Evolutionary conservation across 1,140 invertebrate genomes (phyloP), one percentile per base, ranked within the genome.

Genomic region (Orchestia grillus): DNA sequence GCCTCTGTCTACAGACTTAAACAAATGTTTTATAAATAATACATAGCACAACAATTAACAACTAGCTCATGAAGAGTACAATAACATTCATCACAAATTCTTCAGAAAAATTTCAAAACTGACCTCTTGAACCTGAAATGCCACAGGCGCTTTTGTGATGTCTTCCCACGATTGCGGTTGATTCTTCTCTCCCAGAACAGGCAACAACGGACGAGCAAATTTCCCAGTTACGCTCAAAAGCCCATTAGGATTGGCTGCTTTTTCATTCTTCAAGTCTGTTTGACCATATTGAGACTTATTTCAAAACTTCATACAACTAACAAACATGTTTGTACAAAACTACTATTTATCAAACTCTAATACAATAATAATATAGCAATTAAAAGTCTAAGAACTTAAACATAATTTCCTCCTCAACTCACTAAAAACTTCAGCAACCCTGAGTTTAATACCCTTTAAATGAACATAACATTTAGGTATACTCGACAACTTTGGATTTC

Each of bases 121-220:
- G 3, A 91, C 88, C 44, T 91, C 41, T 42, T 91, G 41, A 41
- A 91, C 88, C 44, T 91, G 88, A 15, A 91, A 42, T 11, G 88
- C 88, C 8, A 91, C 88, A 44, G 88, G 88, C 41, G 88, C 88
- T 91, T 91, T 43, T 91, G 41, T 43, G 4, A 91, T 91, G 88
- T 91, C 41, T 16, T 91, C 4, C 88, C 88, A 91, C 41, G 41
- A 91, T 42, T 77, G 44, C 0, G 88, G 19, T 36, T 19, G 15
- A 42, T 42, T 91, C 3, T 91, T 41, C 3, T 91, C 88, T 42
- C 88, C 88, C 41, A 36, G 0, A 4, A 91, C 11, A 43, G 88
- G 41, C 41, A 91, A 43, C 15, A 91, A 36, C 11, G 88, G 88
- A 8, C 88, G 41, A 42, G 88, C 88, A 91, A 91, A 91, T 91